Evolutionary conservation across 2,797 vertebrate species (phyloP).

Genomic region (Hylomyscus alleni): DNA sequence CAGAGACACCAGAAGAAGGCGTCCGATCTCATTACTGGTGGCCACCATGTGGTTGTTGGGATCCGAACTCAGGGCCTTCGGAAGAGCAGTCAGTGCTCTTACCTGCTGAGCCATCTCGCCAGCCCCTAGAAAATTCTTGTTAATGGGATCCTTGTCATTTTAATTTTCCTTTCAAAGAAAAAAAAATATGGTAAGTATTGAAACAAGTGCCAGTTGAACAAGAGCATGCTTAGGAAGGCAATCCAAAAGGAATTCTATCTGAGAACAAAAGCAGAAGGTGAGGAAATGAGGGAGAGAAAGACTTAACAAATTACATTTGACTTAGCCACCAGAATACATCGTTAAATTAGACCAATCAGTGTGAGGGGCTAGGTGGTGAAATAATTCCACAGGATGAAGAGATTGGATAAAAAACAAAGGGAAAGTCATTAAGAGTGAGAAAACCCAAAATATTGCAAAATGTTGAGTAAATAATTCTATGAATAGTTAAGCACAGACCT

Average conservation of each 20-base stretch:
- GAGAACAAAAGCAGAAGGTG: conserved; percentile 49
- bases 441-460: conserved; percentile 62
- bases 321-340: conserved; percentile 49
- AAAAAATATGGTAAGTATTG: conserved; percentile 53
- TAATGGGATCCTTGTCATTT: conserved; percentile 50
- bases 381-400: conserved; percentile 20
- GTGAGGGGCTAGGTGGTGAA: conserved; percentile 49
- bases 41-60: no score
- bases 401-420: conserved; percentile 35
- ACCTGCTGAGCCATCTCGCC: no score
- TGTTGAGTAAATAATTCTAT: conserved; percentile 63
- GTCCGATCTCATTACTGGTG: no score
- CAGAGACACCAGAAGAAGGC: no score
- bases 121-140: conserved; percentile 58
- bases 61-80: no score
- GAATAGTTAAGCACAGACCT: conserved; percentile 8
- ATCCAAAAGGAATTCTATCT: conserved; percentile 29
- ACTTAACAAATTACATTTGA: conserved; percentile 54
- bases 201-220: conserved; percentile 48
- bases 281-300: conserved; percentile 45
- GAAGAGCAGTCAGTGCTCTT: no score
- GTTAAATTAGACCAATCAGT: conserved; percentile 58
- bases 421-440: conserved; percentile 43
- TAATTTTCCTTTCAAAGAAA: conserved; percentile 54
- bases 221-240: conserved; percentile 33